Percentiles rank a stretch among this genome's conserved stretches.
phyloP scores from a whole-genome alignment of 2,888 invertebrate genomes.

The Parnassius apollo region DNA sequence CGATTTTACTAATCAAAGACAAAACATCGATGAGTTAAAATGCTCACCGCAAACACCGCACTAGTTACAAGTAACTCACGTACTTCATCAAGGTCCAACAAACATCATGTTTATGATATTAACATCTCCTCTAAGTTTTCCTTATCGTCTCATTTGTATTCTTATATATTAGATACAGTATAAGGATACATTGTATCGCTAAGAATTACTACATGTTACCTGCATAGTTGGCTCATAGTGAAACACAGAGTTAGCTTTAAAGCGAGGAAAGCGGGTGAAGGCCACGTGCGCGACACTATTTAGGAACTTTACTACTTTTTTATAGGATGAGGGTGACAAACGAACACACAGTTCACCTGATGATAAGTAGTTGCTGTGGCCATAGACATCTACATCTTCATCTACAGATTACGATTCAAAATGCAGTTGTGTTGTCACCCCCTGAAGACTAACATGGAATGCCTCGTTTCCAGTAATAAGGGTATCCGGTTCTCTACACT shows the following conservation, averaged over 20 bases:
- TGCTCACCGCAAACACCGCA: slow-evolving; percentile 22
- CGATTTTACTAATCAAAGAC: background rate
- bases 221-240: background rate
- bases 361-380: too few relatives aligned
- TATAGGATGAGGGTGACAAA: too few relatives aligned
- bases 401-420: too few relatives aligned
- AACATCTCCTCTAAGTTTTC: slow-evolving; percentile 25
- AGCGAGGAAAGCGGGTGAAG: background rate
- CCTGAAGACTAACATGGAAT: too few relatives aligned
- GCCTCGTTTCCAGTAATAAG: too few relatives aligned
- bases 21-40: too few relatives aligned
- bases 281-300: background rate
- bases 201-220: too few relatives aligned
- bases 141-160: slow-evolving; percentile 25
- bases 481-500: too few relatives aligned
- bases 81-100: slow-evolving; percentile 18
- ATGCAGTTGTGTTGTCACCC: too few relatives aligned
- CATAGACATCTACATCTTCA: too few relatives aligned
- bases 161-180: slow-evolving; percentile 2
- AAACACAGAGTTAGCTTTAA: background rate
- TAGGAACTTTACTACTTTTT: background rate
- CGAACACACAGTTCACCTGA: too few relatives aligned
- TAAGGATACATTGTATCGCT: background rate
- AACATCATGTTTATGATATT: slow-evolving; percentile 15
- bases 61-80: slow-evolving; percentile 26